A percentile compares a stretch with the other conserved stretches of the same genome.
These are phyloP conservation scores for Gambelia wislizenii DNA, from an alignment of 2,797 vertebrate genomes.

Conservation along the genomic window DNA sequence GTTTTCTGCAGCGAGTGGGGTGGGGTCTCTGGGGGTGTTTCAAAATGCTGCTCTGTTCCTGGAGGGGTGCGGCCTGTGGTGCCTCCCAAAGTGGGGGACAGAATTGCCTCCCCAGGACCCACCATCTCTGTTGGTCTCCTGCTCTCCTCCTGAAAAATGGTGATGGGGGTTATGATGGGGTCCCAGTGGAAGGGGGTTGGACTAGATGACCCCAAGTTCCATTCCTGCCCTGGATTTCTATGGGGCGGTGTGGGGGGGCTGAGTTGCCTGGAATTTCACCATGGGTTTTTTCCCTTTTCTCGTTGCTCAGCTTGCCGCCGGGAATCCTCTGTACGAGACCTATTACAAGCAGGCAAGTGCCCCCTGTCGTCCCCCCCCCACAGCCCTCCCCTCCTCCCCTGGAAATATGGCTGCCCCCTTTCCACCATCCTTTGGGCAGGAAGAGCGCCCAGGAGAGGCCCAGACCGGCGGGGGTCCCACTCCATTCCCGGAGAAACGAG, in stretches of 20 bases:
- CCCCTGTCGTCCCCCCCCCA: neutral
- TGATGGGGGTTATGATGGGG: too few relatives aligned
- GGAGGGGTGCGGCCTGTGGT: too few relatives aligned
- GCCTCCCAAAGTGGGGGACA: too few relatives aligned
- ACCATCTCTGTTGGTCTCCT: too few relatives aligned
- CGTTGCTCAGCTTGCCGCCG: slow-evolving; percentile 86
- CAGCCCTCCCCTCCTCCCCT: neutral
- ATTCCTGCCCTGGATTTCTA: neutral
- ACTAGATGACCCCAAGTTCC: neutral
- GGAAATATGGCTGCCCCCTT: neutral
- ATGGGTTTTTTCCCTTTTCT: slow-evolving; percentile 27
- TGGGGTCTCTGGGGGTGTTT: too few relatives aligned
- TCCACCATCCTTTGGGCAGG: too few relatives aligned
- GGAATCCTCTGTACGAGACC: slow-evolving; percentile 91
- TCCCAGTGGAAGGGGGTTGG: neutral
- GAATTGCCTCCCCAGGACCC: too few relatives aligned
- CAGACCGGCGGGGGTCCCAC: too few relatives aligned
- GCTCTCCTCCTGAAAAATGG: too few relatives aligned
- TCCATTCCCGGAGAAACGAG: too few relatives aligned
- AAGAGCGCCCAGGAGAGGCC: neutral
- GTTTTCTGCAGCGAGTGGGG: too few relatives aligned
- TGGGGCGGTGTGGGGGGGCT: neutral
- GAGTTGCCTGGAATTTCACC: neutral
- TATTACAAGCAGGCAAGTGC: slow-evolving; percentile 93
- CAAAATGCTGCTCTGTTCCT: too few relatives aligned